These are phyloP conservation scores for Jordanella pulchra DNA, from an alignment of 2,797 vertebrate species.

Conservation along the genomic window DNA sequence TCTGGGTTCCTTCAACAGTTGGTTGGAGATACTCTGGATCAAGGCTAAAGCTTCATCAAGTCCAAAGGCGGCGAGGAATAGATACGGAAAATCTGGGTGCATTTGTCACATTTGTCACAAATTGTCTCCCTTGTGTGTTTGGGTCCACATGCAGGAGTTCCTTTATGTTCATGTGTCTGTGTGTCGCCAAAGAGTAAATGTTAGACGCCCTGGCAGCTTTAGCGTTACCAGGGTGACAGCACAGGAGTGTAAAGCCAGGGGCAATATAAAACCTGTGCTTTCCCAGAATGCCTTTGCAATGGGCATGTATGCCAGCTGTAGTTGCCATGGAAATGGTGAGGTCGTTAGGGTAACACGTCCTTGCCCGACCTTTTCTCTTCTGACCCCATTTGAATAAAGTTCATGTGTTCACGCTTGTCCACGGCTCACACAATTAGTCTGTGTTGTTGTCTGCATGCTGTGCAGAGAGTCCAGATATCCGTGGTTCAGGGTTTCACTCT, in stretches of 20 bases:
- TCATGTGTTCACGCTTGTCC: conserved; percentile 22
- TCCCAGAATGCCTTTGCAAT: conserved; percentile 78
- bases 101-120: conserved; percentile 39
- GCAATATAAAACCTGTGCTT: conserved; percentile 83
- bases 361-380: conserved; percentile 70
- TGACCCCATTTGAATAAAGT: conserved; percentile 43
- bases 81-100: not conserved
- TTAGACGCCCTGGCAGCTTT: conserved; percentile 64
- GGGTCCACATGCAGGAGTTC: conserved; percentile 18
- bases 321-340: conserved; percentile 67
- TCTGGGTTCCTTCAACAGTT: not conserved
- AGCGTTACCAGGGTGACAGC: conserved; percentile 73
- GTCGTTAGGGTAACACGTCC: conserved; percentile 68
- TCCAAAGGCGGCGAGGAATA: not conserved
- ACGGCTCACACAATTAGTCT: conserved; percentile 25
- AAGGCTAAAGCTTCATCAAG: conserved; percentile 1
- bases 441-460: not conserved
- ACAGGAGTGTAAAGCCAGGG: conserved; percentile 70
- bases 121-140: conserved; percentile 6
- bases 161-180: conserved; percentile 16
- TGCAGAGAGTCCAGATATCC: conserved; percentile 66
- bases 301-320: conserved; percentile 70
- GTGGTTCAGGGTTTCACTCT: conserved; percentile 62
- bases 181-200: conserved; percentile 70
- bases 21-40: not conserved